Conservation (phyloP, 2,888 invertebrate species). For the Loripinus fragilis region DNA sequence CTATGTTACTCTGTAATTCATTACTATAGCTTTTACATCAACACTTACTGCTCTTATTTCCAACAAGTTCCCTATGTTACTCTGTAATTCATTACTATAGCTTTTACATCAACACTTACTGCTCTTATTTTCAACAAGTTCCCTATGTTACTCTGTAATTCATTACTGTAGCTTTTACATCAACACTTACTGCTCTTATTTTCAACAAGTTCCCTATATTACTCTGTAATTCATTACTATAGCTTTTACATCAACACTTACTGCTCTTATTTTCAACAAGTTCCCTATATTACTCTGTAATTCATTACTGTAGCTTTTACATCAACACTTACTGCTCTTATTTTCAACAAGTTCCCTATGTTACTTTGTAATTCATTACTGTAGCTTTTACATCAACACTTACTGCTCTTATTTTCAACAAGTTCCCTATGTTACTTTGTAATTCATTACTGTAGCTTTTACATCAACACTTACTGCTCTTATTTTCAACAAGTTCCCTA, state of each 20-base stretch:
- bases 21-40: too few species aligned
- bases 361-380: too few species aligned
- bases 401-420: conserved; percentile 83
- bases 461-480: conserved; percentile 81
- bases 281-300: conserved; percentile 85
- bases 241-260: conserved; percentile 75
- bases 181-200: conserved; percentile 82
- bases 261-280: conserved; percentile 82
- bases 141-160: conserved; percentile 85
- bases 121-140: conserved; percentile 81
- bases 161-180: too few species aligned
- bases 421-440: conserved; percentile 84
- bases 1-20: conserved; percentile 85
- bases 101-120: conserved; percentile 80
- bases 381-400: conserved; percentile 61
- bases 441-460: too few species aligned
- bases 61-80: conserved; percentile 80
- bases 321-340: conserved; percentile 82
- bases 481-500: conserved; percentile 80
- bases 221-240: too few species aligned
- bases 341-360: conserved; percentile 81
- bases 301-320: too few species aligned
- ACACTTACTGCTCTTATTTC: conserved; percentile 83
- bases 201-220: conserved; percentile 81
- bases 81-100: too few species aligned